A percentile compares a stretch with the other conserved stretches of the same genome.
Evolutionary conservation across 2,113 vertebrate genomes (phyloP).

Genomic region (Larimichthys polyactis): DNA sequence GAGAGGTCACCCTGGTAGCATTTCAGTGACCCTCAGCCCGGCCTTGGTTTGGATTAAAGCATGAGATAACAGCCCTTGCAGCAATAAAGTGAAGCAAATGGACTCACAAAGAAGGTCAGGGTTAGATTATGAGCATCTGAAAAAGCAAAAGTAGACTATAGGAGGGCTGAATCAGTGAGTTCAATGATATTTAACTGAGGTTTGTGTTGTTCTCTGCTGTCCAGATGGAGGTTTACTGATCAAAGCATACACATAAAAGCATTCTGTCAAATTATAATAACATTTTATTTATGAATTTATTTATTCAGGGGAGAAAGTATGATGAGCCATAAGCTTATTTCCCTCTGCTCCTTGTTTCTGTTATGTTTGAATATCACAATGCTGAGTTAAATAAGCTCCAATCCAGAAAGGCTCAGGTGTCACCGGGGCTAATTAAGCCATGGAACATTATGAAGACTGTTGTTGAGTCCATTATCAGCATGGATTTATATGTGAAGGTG

Average conservation of each 20-base stretch:
- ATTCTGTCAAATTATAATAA: background rate
- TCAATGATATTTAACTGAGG: background rate
- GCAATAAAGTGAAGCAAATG: slow-evolving; percentile 18
- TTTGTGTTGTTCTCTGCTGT: background rate
- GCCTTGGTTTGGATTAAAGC: slow-evolving; percentile 4
- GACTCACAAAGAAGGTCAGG: slow-evolving; percentile 6
- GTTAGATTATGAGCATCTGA: background rate
- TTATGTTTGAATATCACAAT: background rate
- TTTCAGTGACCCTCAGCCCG: background rate
- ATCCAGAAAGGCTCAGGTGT: background rate
- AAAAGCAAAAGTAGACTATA: too few species aligned
- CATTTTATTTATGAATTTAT: background rate
- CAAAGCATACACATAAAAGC: background rate
- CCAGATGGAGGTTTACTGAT: background rate
- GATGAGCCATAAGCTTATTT: background rate
- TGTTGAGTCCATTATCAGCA: background rate
- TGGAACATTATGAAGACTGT: background rate
- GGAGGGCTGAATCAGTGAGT: background rate
- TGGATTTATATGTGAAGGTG: background rate
- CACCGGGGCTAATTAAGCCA: background rate
- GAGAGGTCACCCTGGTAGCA: background rate
- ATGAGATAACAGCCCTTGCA: slow-evolving; percentile 1
- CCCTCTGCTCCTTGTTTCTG: background rate
- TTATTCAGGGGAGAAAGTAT: background rate
- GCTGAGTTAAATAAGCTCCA: background rate